Base-by-base conservation (phyloP, 1,140 invertebrate species). In the Dinoponera quadriceps region DNA sequence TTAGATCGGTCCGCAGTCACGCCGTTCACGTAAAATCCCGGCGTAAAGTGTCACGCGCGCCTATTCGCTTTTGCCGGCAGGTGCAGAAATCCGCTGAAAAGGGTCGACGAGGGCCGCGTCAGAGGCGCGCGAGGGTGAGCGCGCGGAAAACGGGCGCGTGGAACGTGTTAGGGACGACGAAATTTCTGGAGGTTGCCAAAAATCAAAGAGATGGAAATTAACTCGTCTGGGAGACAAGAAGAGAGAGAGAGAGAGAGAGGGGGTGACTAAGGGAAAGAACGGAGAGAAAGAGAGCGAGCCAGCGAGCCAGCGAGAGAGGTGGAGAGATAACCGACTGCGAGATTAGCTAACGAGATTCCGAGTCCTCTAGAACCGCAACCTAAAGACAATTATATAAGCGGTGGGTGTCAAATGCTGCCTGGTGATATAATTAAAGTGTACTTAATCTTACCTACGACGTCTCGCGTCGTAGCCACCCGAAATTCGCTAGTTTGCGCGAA, bases 191-290 rank as follows among this genome's bases (percentile, higher is more conserved):
- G 82, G 51, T 73, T 82, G 87, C 89, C 92, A 93, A 92, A 93
- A 93, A 93, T 93, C 92, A 93, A 93, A 92, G 91, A 89, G 89
- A 92, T 92, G 92, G 88, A 93, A 90, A 93, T 93, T 92, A 92
- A 89, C 87, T 86, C 83, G 72, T 60, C 60, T 66, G 62, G 68
- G 66, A 63, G 82, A 66, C 51, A 68, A 72, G 51, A 48, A 14
- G 3, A 27, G 74, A 33, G 16, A 60, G 13, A 13, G 51, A 20
- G 63, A 27, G 63, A 55, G 59, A 59, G 25, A 54, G 49, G 49
- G 55, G 25, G 48, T 33, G 14, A 44, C 29, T 44, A 5, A 5
- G 44, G 4, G 44, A 25, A 29, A 27, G 38, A 57, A n/a, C n/a
- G n/a, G 74, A 57, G 49, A 38, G 62, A 20, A 44, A 57, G 38